These are phyloP conservation scores for Phyllostomus hastatus DNA, from an alignment of 2,113 vertebrate genomes.

Conservation along the genomic window DNA sequence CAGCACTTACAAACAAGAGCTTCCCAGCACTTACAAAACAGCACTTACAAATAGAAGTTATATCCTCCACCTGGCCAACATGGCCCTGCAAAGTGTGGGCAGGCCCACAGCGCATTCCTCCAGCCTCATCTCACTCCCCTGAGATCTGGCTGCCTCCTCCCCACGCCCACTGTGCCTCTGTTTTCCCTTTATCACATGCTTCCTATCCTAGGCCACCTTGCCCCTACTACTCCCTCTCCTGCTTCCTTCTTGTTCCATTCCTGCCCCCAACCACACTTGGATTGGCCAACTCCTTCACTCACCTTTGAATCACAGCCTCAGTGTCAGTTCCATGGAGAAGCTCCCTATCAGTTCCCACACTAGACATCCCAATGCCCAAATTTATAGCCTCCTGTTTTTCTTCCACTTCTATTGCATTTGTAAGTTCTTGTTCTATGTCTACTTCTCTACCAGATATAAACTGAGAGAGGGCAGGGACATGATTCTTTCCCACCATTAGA, in stretches of 20 bases:
- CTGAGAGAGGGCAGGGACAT: background rate
- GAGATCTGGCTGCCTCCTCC: background rate
- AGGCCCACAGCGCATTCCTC: background rate
- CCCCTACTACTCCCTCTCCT: too few species aligned
- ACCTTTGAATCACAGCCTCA: background rate
- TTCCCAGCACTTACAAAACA: background rate
- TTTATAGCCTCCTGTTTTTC: background rate
- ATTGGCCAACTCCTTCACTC: background rate
- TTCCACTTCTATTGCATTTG: background rate
- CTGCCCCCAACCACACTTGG: background rate
- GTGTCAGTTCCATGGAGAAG: too few species aligned
- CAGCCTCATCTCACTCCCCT: background rate
- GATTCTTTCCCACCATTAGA: background rate
- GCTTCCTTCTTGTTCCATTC: too few species aligned
- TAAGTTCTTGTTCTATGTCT: background rate
- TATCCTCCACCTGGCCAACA: background rate
- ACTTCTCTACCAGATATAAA: background rate
- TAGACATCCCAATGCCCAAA: background rate
- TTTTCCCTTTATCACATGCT: background rate
- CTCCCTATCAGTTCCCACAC: accelerated
- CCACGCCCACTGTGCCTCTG: background rate
- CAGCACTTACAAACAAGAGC: background rate
- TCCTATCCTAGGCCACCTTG: background rate
- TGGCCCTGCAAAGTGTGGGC: background rate
- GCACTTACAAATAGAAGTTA: background rate